Percentiles rank a stretch among this genome's conserved stretches.
These are phyloP conservation scores for Blastomussa wellsi DNA, from an alignment of 92 coral and sea anemone species.

Conservation along the genomic window DNA sequence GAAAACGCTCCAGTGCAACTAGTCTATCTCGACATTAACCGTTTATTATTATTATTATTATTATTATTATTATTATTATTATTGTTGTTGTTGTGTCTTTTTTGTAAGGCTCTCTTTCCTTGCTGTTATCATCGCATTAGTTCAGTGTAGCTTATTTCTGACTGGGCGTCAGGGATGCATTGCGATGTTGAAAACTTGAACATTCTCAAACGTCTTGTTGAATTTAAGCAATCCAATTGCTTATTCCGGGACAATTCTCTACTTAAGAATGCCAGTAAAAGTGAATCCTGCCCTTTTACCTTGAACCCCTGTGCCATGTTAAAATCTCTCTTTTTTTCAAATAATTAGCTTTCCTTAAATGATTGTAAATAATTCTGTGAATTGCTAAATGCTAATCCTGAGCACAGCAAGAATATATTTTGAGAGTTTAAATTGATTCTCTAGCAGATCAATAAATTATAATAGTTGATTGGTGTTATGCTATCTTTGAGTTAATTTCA, in stretches of 20 bases:
- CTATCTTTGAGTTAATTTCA: not conserved
- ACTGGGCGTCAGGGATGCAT: too few relatives aligned
- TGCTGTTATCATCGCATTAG: not conserved
- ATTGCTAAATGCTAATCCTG: not conserved
- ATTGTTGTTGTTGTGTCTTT: too few relatives aligned
- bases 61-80: too few relatives aligned
- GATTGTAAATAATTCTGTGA: not conserved
- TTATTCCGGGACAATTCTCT: not conserved
- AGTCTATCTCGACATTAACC: not conserved
- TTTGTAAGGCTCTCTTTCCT: not conserved
- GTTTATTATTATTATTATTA: not conserved
- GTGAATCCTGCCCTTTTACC: not conserved
- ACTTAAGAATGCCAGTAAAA: not conserved
- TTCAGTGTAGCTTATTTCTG: not conserved
- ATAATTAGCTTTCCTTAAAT: not conserved
- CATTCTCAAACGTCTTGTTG: too few relatives aligned
- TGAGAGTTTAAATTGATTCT: constrained; percentile 14
- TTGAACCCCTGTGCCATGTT: too few relatives aligned
- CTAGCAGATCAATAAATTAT: constrained; percentile 3
- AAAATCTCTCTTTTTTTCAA: not conserved
- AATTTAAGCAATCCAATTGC: not conserved
- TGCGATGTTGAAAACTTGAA: too few relatives aligned
- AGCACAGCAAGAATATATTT: constrained; percentile 2
- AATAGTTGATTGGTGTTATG: not conserved
- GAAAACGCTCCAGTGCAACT: too few relatives aligned